Percentiles rank a stretch among this genome's conserved stretches.
Evolutionary conservation across 2,113 vertebrate genomes (phyloP).

Genomic region (Cervus canadensis): DNA sequence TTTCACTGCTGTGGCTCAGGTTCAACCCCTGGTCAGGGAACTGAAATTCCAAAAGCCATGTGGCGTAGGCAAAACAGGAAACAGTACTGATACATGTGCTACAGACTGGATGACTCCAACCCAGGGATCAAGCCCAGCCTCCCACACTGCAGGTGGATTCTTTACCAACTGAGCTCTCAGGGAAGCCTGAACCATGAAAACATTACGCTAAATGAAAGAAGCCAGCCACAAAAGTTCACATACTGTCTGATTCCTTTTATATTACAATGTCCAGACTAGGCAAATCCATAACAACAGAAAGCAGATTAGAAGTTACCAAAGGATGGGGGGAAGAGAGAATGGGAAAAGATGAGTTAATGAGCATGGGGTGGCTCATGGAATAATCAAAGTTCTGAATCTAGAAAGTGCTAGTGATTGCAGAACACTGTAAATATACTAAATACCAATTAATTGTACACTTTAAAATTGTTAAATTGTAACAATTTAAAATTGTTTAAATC

Average conservation of each 20-base stretch:
- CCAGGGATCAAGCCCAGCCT: not conserved
- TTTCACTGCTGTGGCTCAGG: not conserved
- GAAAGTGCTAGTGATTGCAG: not conserved
- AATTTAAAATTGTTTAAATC: too few species aligned
- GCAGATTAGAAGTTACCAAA: not conserved
- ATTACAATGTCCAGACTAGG: not conserved
- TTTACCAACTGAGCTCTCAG: not conserved
- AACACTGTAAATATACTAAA: not conserved
- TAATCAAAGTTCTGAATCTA: not conserved
- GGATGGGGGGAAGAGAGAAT: not conserved
- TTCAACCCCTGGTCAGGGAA: not conserved
- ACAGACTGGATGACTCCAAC: not conserved
- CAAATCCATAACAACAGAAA: slow-evolving; percentile 1
- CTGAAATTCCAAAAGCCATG: not conserved
- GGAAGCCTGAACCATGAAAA: not conserved
- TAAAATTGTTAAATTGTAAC: not conserved
- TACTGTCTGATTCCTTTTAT: not conserved
- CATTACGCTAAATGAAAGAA: not conserved
- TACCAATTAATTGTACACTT: not conserved
- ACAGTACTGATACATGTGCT: not conserved
- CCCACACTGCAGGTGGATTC: not conserved
- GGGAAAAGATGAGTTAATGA: not conserved
- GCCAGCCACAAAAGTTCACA: not conserved
- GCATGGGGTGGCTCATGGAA: not conserved
- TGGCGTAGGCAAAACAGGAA: not conserved